Base-by-base conservation (phyloP, 2,888 invertebrate species). In the Netelia melanura region DNA sequence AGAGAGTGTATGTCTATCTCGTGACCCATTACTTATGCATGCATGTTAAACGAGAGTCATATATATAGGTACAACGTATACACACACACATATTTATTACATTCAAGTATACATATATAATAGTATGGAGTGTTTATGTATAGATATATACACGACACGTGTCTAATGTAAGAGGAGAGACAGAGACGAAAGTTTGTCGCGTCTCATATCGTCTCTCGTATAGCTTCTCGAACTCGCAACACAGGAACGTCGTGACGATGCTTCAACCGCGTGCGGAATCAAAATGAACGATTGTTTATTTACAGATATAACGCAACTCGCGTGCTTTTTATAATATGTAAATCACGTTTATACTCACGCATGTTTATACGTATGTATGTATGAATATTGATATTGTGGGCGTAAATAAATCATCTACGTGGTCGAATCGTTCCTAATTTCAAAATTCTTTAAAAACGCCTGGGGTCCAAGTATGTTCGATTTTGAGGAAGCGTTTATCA, bases 21-120 rank as follows among this genome's bases (percentile, higher is more conserved):
- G 70, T 44, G 75, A 48, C 44, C 30, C 83, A 75, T 88, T 87
- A 84, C 67, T 88, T 87, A 87, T 88, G 85, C 87, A 88, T 85
- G 85, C 86, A 68, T 77, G 65, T 71, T 79, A 68, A 79, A 76
- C 68, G 68, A 78, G 78, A 78, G 78, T 74, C 68, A 74, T 62
- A 62, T 79, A 74, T 70, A 68, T 48, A 70, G 21, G 21, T 21
- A 21, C 21, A 21, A 21, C 21, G 21, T 21, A 21, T 21, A 21
- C 21, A 21, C 1, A 21, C 1, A 21, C 21, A 21, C 21, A 21
- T 21, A 21, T 21, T 21, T 21, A 21, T 21, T 21, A 21, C 21
- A 21, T 21, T 21, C 21, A 21, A 1, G 21, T 21, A 21, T 1
- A 21, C 21, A 21, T 21, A 21, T 21, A 21, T 21, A 44, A 64